phyloP scores from a whole-genome alignment of 2,797 vertebrate genomes.

The Xyrichtys novacula region DNA sequence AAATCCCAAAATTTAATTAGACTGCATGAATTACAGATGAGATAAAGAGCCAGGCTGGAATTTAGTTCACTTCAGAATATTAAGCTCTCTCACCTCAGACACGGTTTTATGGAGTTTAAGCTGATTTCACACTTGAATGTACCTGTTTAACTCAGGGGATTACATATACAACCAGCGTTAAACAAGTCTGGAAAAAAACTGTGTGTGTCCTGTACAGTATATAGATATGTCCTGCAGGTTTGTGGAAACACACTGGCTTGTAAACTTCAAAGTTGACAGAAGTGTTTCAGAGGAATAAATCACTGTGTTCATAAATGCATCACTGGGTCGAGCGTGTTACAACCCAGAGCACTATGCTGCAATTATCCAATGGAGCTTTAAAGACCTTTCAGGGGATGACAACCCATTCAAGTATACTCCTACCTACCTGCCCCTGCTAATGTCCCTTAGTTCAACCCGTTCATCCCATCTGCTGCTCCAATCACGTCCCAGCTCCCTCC shows the following conservation, averaged over 20 bases:
- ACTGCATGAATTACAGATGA: conserved; percentile 76
- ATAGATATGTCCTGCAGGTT: neutral
- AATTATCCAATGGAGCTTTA: conserved; percentile 61
- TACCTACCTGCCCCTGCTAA: conserved; percentile 64
- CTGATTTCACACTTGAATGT: conserved; percentile 54
- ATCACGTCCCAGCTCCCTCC: conserved; percentile 62
- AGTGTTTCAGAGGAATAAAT: conserved; percentile 45
- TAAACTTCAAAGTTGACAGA: conserved; percentile 32
- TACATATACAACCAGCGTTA: conserved; percentile 33
- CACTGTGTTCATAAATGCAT: conserved; percentile 45
- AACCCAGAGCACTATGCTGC: conserved; percentile 38
- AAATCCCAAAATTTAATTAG: conserved; percentile 80
- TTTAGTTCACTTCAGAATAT: conserved; percentile 57
- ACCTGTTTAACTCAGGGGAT: conserved; percentile 36
- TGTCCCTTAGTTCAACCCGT: conserved; percentile 68
- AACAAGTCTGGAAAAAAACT: conserved; percentile 15
- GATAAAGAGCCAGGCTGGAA: conserved; percentile 65
- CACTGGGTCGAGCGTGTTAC: conserved; percentile 34
- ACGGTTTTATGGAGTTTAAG: conserved; percentile 45
- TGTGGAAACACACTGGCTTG: conserved; percentile 32
- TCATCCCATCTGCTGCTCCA: conserved; percentile 73
- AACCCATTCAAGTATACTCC: conserved; percentile 41
- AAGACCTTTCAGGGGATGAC: conserved; percentile 56
- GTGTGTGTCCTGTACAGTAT: too few relatives aligned
- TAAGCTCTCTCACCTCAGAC: conserved; percentile 50